Base-by-base conservation (phyloP, 2,888 invertebrate genomes). In the Beris chalybata region DNA sequence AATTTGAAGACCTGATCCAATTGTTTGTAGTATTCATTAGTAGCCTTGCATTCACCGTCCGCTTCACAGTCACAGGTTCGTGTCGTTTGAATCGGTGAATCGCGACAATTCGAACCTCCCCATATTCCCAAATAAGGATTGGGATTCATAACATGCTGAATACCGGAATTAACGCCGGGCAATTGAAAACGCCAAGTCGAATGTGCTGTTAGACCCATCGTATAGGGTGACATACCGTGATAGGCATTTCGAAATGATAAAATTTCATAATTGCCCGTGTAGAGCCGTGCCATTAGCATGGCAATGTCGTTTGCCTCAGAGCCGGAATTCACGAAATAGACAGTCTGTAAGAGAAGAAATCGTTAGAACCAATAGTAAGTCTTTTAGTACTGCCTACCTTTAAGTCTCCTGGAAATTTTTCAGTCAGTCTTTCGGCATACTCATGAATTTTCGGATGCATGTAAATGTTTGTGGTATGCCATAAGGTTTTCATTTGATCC, bases 221-320 rank as follows among this genome's bases (percentile, higher is more conserved):
- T 84, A 64, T 89, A 88, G 6, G 91, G 91, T 45, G 93, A 93
- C 83, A 91, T 91, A 5, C 98, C 98, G 76, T 98, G 97, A 80
- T 97, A 98, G 69, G 88, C 86, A 81, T 95, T 95, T 74, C 91
- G 89, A 61, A 98, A 83, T 0, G 95, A 90, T 43, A 98, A 82
- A 15, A 97, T 85, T 72, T 97, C 95, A 74, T 87, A 88, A 74
- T 90, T 88, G 1, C 90, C 89, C 0, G 97, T 97, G 77, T 95
- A 87, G 0, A 92, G 80, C 73, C 96, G 86, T 0, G 97, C 92
- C 80, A 99, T 84, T 38, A 95, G 77, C 71, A 93, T 84, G 0
- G 98, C 98, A 67, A 99, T 82, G 78, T 99, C 98, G 76, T 97
- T 98, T 0, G 98, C 97, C 81, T 99, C 98, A 5, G 95, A 93